Evolutionary conservation across 2,888 invertebrate species (phyloP).

Genomic region (Orchesellides sinensis): DNA sequence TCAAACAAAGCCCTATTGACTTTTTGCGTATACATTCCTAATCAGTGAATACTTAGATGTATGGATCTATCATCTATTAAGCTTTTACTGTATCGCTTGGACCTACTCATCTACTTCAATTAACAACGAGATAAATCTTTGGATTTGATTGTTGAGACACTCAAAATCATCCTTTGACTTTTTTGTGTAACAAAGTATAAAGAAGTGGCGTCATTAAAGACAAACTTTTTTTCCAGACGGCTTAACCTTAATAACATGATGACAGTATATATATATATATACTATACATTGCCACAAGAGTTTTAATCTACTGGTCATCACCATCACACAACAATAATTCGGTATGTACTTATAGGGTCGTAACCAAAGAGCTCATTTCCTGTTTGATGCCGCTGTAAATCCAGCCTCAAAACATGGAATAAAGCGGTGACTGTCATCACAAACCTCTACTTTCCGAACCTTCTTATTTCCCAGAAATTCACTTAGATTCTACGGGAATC

Average conservation of each 20-base stretch:
- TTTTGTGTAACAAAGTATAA: too few species aligned
- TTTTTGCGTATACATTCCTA: too few species aligned
- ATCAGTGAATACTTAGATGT: too few species aligned
- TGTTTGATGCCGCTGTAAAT: constrained; percentile 8
- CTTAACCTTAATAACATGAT: neutral
- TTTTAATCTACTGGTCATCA: constrained; percentile 22
- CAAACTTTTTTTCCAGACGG: neutral
- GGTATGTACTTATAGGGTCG: neutral
- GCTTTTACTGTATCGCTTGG: too few species aligned
- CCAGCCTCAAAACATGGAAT: too few species aligned
- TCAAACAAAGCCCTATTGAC: too few species aligned
- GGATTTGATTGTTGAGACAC: neutral
- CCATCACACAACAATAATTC: neutral
- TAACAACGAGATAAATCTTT: too few species aligned
- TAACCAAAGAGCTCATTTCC: constrained; percentile 19
- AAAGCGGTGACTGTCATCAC: neutral
- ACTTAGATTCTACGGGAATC: neutral
- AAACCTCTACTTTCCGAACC: too few species aligned
- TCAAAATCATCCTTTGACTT: neutral
- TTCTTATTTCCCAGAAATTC: neutral
- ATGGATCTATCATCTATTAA: too few species aligned
- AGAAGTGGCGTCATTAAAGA: neutral
- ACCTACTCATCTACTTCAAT: too few species aligned
- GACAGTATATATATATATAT: too few species aligned
- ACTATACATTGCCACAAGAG: neutral